A percentile compares a stretch with the other conserved stretches of the same genome.
phyloP scores from a whole-genome alignment of 2,888 invertebrate species.

The Tholera decimalis region DNA sequence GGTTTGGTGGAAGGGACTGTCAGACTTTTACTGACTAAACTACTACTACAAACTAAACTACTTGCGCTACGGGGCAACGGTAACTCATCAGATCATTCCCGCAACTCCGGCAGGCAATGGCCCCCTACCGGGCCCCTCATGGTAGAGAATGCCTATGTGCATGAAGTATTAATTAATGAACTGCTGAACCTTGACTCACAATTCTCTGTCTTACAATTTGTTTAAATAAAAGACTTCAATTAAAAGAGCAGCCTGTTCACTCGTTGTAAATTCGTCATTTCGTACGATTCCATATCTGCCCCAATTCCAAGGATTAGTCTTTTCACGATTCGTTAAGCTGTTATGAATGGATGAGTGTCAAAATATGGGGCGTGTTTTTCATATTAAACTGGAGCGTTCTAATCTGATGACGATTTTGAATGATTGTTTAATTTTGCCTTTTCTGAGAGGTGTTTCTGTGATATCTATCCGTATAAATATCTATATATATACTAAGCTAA shows the following conservation, averaged over 20 bases:
- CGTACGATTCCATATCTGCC: conserved; percentile 49
- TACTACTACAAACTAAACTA: too few species aligned
- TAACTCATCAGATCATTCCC: too few species aligned
- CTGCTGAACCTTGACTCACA: neutral
- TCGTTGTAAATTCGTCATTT: conserved; percentile 5
- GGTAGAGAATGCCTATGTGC: neutral
- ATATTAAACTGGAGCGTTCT: conserved; percentile 10
- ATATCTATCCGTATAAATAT: too few species aligned
- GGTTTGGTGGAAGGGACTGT: too few species aligned
- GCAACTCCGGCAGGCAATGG: too few species aligned
- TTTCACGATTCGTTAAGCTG: conserved; percentile 60
- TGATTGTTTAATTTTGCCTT: neutral
- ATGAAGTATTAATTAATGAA: neutral
- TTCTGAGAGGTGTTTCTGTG: neutral
- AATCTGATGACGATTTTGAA: neutral
- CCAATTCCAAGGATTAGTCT: conserved; percentile 51
- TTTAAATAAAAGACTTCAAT: neutral
- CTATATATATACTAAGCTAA: too few species aligned
- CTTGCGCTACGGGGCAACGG: too few species aligned
- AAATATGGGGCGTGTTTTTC: conserved; percentile 12
- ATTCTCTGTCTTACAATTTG: neutral
- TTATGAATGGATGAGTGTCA: conserved; percentile 21
- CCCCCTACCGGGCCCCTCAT: too few species aligned
- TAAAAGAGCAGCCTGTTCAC: conserved; percentile 18
- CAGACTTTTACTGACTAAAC: too few species aligned